Conservation (phyloP, 2,888 invertebrate species). For the Andrena camellia region DNA sequence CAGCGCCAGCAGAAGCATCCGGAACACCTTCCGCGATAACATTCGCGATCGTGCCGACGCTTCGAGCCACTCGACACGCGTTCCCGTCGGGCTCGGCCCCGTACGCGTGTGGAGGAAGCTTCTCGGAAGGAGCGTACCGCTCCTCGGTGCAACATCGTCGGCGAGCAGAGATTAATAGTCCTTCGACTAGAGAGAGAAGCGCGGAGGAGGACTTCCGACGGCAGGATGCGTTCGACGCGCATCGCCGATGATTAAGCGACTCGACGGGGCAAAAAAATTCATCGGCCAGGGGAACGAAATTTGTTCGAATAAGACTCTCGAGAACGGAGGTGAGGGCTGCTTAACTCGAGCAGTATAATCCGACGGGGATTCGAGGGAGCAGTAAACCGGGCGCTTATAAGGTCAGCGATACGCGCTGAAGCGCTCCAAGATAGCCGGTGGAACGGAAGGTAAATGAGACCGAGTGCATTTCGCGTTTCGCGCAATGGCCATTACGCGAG, state of each 20-base stretch:
- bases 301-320: constrained; percentile 14
- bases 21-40: constrained; percentile 76
- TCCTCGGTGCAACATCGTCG: constrained; percentile 49
- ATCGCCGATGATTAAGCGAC: constrained; percentile 69
- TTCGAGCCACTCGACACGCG: constrained; percentile 30
- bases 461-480: constrained; percentile 64
- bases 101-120: constrained; percentile 59
- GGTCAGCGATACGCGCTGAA: constrained; percentile 57
- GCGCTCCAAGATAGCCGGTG: constrained; percentile 37
- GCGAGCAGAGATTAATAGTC: constrained; percentile 75
- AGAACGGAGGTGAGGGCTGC: constrained; percentile 2
- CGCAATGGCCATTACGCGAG: constrained; percentile 66
- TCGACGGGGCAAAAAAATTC: constrained; percentile 51
- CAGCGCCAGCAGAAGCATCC: constrained; percentile 53
- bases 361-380: constrained; percentile 18
- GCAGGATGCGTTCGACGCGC: constrained; percentile 67
- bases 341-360: constrained; percentile 20
- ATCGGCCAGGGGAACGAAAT: constrained; percentile 27
- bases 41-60: constrained; percentile 58
- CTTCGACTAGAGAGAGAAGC: constrained; percentile 49
- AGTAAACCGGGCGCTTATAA: constrained; percentile 45
- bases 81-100: constrained; percentile 13
- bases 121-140: constrained; percentile 72
- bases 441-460: constrained; percentile 63
- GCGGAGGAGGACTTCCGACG: constrained; percentile 67